A percentile compares a stretch with the other conserved stretches of the same genome.
phyloP scores from a whole-genome alignment of 2,113 vertebrate genomes.

The Boulengeromyrus knoepffleri region DNA sequence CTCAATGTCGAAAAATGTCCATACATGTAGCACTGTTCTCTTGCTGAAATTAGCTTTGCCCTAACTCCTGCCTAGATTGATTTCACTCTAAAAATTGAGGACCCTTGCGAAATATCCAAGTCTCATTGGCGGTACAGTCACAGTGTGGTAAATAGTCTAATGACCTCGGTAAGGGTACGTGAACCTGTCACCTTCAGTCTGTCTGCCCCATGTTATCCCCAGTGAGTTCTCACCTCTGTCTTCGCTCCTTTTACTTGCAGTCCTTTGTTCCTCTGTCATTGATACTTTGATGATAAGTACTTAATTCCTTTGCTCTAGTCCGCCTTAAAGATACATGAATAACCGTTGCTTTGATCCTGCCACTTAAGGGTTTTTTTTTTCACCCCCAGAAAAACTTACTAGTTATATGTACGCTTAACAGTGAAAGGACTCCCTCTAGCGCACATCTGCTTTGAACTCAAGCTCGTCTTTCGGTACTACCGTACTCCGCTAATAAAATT shows the following conservation, averaged over 20 bases:
- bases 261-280: slow-evolving; percentile 8
- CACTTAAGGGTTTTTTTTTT: neutral
- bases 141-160: slow-evolving; percentile 5
- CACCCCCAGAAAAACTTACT: neutral
- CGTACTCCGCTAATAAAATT: neutral
- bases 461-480: neutral
- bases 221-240: neutral
- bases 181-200: slow-evolving; percentile 5
- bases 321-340: neutral
- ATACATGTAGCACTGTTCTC: neutral
- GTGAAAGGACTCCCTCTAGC: slow-evolving; percentile 11
- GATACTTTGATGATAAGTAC: slow-evolving; percentile 11
- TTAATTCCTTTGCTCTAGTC: neutral
- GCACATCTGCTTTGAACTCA: slow-evolving; percentile 2
- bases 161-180: slow-evolving; percentile 15
- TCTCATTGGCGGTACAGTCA: neutral
- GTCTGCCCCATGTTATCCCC: neutral
- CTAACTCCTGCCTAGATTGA: neutral
- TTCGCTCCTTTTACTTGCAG: neutral
- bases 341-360: slow-evolving; percentile 8
- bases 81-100: neutral
- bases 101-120: neutral
- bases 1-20: neutral
- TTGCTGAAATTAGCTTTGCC: neutral
- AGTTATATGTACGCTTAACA: neutral